Conservation (phyloP, 2,888 invertebrate species). For the Ennomos quercinarius region DNA sequence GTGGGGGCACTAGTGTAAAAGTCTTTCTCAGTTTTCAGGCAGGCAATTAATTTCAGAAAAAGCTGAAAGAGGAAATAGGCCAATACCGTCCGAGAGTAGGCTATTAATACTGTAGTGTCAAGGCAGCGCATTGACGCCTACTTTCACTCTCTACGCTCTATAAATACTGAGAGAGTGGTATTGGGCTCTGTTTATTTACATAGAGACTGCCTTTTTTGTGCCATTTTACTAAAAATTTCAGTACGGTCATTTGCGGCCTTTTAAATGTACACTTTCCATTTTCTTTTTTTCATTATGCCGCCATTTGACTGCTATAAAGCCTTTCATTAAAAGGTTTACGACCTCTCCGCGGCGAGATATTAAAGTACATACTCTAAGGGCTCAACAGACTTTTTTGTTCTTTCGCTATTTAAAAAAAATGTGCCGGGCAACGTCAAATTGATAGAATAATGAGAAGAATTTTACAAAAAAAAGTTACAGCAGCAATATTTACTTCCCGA, state of each 20-base stretch:
- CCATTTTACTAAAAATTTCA: too few species aligned
- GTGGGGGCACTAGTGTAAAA: not conserved
- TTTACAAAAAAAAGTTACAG: slow-evolving; percentile 46
- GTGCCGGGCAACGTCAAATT: slow-evolving; percentile 33
- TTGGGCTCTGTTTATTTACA: not conserved
- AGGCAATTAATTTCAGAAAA: slow-evolving; percentile 39
- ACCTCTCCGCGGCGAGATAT: slow-evolving; percentile 20
- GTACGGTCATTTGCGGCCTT: too few species aligned
- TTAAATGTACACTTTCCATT: too few species aligned
- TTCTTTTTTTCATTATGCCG: too few species aligned
- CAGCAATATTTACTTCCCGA: slow-evolving; percentile 40
- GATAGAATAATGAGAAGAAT: slow-evolving; percentile 7
- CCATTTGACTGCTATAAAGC: too few species aligned
- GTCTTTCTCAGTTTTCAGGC: slow-evolving; percentile 4
- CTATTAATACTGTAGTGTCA: slow-evolving; percentile 81
- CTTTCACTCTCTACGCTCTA: slow-evolving; percentile 67
- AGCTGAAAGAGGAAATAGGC: slow-evolving; percentile 52
- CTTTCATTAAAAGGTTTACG: slow-evolving; percentile 21
- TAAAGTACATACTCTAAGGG: too few species aligned
- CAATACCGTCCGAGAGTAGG: slow-evolving; percentile 60
- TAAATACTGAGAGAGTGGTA: slow-evolving; percentile 48
- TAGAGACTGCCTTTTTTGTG: not conserved
- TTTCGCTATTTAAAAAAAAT: slow-evolving; percentile 13
- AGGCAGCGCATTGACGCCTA: slow-evolving; percentile 69
- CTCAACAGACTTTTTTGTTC: slow-evolving; percentile 31